A percentile compares a stretch with the other conserved stretches of the same genome.
phyloP scores from a whole-genome alignment of 2,113 vertebrate species.

The Onychorhynchus coronatus region DNA sequence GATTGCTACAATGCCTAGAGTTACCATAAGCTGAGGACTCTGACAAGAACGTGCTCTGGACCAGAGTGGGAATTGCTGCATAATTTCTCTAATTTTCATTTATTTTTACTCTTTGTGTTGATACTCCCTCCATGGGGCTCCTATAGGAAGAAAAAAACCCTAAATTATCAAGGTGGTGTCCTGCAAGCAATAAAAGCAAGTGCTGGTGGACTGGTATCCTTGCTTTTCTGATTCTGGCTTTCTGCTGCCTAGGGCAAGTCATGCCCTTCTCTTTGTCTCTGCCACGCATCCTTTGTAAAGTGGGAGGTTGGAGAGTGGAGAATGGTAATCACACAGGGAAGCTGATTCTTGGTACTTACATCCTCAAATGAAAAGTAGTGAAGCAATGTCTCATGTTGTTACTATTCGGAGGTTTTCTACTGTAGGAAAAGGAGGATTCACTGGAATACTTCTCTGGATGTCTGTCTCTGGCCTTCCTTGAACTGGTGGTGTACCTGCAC shows the following conservation, averaged over 20 bases:
- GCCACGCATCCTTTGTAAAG: not conserved
- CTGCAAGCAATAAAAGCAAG: not conserved
- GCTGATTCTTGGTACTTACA: not conserved
- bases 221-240: not conserved
- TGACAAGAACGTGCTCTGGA: not conserved
- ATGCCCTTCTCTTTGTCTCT: not conserved
- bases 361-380: not conserved
- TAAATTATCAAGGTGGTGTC: not conserved
- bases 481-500: not conserved
- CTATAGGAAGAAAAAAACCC: not conserved
- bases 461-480: not conserved
- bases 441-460: not conserved
- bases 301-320: not conserved
- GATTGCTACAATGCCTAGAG: not conserved
- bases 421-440: not conserved
- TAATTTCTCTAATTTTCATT: not conserved
- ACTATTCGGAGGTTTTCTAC: not conserved
- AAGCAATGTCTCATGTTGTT: not conserved
- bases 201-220: not conserved
- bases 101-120: not conserved
- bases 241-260: not conserved
- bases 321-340: not conserved
- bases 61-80: not conserved
- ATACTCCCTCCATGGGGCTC: not conserved
- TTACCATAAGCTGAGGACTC: not conserved